Evolutionary conservation across 64 coral and sea anemone genomes (phyloP).

Genomic region (Stichodactyla helianthus): DNA sequence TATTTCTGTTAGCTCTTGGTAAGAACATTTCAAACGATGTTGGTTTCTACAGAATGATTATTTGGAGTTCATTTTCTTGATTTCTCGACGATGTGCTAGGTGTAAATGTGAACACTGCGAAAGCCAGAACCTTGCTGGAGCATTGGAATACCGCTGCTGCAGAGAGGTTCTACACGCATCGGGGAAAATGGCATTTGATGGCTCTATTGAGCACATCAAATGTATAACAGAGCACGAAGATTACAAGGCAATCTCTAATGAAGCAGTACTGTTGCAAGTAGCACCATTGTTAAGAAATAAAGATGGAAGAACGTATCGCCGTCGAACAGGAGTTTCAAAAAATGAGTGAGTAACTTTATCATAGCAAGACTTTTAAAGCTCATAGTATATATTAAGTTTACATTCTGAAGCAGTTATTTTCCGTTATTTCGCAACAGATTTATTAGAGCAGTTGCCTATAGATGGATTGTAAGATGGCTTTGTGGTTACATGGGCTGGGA

Average conservation of each 20-base stretch:
- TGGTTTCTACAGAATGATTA: not conserved
- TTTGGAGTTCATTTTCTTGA: not conserved
- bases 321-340: slow-evolving; percentile 6
- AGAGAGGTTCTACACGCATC: slow-evolving; percentile 16
- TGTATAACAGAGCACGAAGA: slow-evolving; percentile 56
- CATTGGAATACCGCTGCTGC: slow-evolving; percentile 52
- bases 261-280: slow-evolving; percentile 30
- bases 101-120: slow-evolving; percentile 48
- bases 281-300: slow-evolving; percentile 29
- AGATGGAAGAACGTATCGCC: slow-evolving; percentile 18
- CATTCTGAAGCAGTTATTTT: not conserved
- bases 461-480: slow-evolving; percentile 40
- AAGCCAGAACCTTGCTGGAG: slow-evolving; percentile 17
- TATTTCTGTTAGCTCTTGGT: not conserved
- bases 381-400: too few species aligned
- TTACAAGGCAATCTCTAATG: slow-evolving; percentile 26
- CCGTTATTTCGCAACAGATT: not conserved
- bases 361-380: not conserved
- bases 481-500: slow-evolving; percentile 43
- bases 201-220: slow-evolving; percentile 35
- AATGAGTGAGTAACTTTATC: slow-evolving; percentile 31
- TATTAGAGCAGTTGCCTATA: slow-evolving; percentile 17
- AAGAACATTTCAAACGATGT: not conserved
- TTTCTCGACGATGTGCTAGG: slow-evolving; percentile 8
- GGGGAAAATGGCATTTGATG: slow-evolving; percentile 40